Percentiles rank a stretch among this genome's conserved stretches.
These are phyloP conservation scores for Ondatra zibethicus DNA, from an alignment of 2,113 vertebrate genomes.

Conservation along the genomic window DNA sequence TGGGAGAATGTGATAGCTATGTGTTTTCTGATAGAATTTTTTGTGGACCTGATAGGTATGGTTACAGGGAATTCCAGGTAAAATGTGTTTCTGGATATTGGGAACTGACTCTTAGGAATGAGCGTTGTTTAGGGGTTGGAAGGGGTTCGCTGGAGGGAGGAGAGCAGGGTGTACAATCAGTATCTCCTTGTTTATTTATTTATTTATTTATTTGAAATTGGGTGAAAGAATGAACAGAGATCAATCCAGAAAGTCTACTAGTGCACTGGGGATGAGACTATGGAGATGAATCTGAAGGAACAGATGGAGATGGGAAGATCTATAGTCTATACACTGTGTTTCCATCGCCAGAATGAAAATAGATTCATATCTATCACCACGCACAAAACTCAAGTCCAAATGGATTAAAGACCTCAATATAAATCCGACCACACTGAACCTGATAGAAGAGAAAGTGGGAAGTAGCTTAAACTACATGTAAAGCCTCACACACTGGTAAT, in stretches of 20 bases:
- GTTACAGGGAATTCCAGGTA: neutral
- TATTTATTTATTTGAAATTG: neutral
- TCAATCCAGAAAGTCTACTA: neutral
- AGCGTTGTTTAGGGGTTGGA: neutral
- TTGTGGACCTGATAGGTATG: neutral
- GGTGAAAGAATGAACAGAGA: neutral
- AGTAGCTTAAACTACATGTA: neutral
- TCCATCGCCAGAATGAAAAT: neutral
- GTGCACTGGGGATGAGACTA: neutral
- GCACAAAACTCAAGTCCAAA: too few species aligned
- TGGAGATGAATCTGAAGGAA: neutral
- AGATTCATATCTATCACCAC: too few species aligned
- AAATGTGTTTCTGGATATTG: neutral
- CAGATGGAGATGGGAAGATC: neutral
- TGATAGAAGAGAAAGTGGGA: too few species aligned
- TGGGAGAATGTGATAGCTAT: neutral
- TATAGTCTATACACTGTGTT: neutral
- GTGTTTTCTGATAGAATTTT: neutral
- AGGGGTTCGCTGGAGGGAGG: neutral
- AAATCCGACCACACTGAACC: too few species aligned
- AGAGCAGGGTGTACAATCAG: neutral
- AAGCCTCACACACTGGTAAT: neutral
- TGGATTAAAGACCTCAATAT: too few species aligned
- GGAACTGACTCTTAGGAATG: neutral
- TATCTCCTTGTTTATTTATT: too few species aligned